These are phyloP conservation scores for Stenichneumon culpator DNA, from an alignment of 2,888 invertebrate species.

Conservation along the genomic window DNA sequence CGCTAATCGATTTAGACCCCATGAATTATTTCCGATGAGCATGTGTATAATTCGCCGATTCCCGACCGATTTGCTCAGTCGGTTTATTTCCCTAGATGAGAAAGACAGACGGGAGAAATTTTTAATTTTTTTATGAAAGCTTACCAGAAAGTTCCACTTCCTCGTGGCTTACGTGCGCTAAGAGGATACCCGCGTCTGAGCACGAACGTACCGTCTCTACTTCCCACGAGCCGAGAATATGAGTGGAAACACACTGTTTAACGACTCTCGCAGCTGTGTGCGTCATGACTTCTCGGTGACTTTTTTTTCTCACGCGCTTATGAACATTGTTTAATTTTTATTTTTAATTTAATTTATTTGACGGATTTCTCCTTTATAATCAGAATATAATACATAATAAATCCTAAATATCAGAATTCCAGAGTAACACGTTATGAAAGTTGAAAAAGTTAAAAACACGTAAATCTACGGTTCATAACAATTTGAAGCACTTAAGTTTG, in stretches of 20 bases:
- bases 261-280: neutral
- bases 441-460: no score
- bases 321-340: conserved; percentile 5
- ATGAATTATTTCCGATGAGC: neutral
- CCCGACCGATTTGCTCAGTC: neutral
- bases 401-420: no score
- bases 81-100: neutral
- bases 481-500: no score
- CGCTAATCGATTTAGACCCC: neutral
- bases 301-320: conserved; percentile 29
- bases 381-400: no score
- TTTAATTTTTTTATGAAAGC: conserved; percentile 9
- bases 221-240: conserved; percentile 21
- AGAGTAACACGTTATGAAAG: no score
- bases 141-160: conserved; percentile 33
- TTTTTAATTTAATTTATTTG: neutral
- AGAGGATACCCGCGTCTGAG: conserved; percentile 39
- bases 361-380: no score
- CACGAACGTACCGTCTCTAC: conserved; percentile 46
- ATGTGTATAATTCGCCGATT: neutral
- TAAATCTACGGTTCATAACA: no score
- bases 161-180: conserved; percentile 22
- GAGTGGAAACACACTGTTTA: conserved; percentile 20
- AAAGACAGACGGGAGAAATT: conserved; percentile 26
- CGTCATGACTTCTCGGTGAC: conserved; percentile 8